These are phyloP conservation scores for Ptychobarbus kaznakovi DNA, from an alignment of 2,797 vertebrate species.

Conservation along the genomic window DNA sequence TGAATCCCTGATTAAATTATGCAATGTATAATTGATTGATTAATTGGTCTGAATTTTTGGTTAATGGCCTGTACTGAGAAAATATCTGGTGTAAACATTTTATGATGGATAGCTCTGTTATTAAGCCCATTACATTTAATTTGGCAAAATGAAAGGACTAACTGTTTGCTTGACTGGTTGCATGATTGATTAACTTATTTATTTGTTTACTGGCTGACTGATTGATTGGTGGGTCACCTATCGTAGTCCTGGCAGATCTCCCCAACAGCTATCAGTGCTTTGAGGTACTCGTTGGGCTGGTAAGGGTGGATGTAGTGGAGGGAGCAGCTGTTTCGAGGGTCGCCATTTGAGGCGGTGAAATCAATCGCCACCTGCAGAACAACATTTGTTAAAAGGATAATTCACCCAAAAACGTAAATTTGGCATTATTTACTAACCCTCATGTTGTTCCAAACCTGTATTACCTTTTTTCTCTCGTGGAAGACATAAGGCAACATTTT, in stretches of 20 bases:
- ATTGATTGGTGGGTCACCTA: slow-evolving; percentile 78
- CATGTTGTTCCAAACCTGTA: background rate
- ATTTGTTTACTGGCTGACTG: background rate
- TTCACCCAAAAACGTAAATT: background rate
- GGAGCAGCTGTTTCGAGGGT: slow-evolving; percentile 98
- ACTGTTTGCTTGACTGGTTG: background rate
- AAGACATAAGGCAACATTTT: background rate
- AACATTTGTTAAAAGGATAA: background rate
- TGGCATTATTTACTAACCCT: background rate
- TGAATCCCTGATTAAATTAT: slow-evolving; percentile 7
- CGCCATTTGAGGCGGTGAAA: slow-evolving; percentile 97
- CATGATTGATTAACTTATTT: slow-evolving; percentile 7
- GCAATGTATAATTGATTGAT: slow-evolving; percentile 5
- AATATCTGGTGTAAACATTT: slow-evolving; percentile 25
- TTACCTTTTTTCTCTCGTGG: background rate
- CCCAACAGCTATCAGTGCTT: slow-evolving; percentile 95
- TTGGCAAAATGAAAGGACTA: background rate
- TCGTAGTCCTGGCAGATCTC: slow-evolving; percentile 99
- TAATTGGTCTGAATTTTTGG: slow-evolving; percentile 26
- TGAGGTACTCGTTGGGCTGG: slow-evolving; percentile 98
- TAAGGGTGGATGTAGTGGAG: slow-evolving; percentile 99
- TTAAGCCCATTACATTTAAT: background rate
- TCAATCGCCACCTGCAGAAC: slow-evolving; percentile 93
- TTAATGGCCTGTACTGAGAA: slow-evolving; percentile 12
- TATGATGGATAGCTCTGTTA: background rate